phyloP scores from a whole-genome alignment of 2,888 invertebrate species.

The Elegia similella region DNA sequence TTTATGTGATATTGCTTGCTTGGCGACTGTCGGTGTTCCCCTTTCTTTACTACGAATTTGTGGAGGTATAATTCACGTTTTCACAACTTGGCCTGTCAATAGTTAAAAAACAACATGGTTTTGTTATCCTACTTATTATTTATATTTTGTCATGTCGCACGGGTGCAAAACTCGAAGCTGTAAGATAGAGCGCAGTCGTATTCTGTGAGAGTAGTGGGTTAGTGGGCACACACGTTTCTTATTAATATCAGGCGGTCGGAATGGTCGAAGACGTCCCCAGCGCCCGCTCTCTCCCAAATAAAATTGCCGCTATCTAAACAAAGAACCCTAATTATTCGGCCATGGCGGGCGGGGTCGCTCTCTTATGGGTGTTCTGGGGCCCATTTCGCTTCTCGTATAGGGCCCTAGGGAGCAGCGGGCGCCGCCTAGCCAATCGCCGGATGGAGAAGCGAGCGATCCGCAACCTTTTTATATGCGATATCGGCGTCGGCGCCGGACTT shows the following conservation, averaged over 20 bases:
- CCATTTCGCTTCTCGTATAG: slow-evolving; percentile 85
- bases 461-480: slow-evolving; percentile 81
- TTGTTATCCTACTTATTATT: slow-evolving; percentile 19
- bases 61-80: slow-evolving; percentile 59
- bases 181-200: slow-evolving; percentile 46
- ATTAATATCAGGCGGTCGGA: slow-evolving; percentile 78
- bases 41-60: slow-evolving; percentile 69
- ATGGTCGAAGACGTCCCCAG: slow-evolving; percentile 79
- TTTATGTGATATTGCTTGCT: slow-evolving; percentile 79
- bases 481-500: slow-evolving; percentile 72
- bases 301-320: slow-evolving; percentile 83
- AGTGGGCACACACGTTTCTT: slow-evolving; percentile 74
- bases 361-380: slow-evolving; percentile 86
- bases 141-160: slow-evolving; percentile 26
- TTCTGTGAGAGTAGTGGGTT: slow-evolving; percentile 46
- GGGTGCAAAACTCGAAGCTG: slow-evolving; percentile 32
- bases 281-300: slow-evolving; percentile 81
- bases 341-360: slow-evolving; percentile 85
- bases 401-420: slow-evolving; percentile 82
- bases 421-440: slow-evolving; percentile 84
- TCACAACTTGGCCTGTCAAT: slow-evolving; percentile 61
- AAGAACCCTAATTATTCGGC: slow-evolving; percentile 85
- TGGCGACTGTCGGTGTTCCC: slow-evolving; percentile 66
- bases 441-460: slow-evolving; percentile 79
- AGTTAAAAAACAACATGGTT: slow-evolving; percentile 31